phyloP scores from a whole-genome alignment of 2,888 invertebrate species.

The Nephrotoma appendiculata region DNA sequence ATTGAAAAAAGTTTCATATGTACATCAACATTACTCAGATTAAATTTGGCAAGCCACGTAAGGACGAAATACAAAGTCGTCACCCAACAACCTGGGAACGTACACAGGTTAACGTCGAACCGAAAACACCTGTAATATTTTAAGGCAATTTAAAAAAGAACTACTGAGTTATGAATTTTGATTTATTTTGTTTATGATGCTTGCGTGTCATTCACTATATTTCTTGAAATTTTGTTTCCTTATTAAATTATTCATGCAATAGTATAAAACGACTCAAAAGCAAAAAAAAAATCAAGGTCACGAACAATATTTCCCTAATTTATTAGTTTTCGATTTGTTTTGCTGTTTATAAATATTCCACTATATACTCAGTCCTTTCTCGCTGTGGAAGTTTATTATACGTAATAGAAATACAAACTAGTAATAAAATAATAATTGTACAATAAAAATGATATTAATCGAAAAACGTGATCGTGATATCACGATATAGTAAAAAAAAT shows the following conservation, averaged over 20 bases:
- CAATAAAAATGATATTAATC: background rate
- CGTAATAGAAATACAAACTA: background rate
- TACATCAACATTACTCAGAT: no score
- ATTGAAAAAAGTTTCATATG: no score
- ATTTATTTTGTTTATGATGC: background rate
- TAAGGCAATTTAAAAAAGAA: no score
- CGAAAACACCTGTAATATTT: no score
- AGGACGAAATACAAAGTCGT: no score
- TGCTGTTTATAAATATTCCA: background rate
- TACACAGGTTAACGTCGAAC: no score
- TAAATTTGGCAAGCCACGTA: no score
- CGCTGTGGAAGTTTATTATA: background rate
- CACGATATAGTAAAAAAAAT: background rate
- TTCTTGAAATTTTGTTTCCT: background rate
- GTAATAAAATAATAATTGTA: background rate
- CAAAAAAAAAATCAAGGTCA: background rate
- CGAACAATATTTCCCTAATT: background rate
- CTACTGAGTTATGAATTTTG: no score
- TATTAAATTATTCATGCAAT: background rate
- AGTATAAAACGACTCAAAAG: background rate
- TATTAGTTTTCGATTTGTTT: background rate
- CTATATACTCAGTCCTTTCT: background rate
- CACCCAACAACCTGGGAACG: no score
- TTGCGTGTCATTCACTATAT: background rate
- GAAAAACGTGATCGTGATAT: background rate